Conservation (phyloP, 2,113 vertebrate genomes). For the Physeter macrocephalus region DNA sequence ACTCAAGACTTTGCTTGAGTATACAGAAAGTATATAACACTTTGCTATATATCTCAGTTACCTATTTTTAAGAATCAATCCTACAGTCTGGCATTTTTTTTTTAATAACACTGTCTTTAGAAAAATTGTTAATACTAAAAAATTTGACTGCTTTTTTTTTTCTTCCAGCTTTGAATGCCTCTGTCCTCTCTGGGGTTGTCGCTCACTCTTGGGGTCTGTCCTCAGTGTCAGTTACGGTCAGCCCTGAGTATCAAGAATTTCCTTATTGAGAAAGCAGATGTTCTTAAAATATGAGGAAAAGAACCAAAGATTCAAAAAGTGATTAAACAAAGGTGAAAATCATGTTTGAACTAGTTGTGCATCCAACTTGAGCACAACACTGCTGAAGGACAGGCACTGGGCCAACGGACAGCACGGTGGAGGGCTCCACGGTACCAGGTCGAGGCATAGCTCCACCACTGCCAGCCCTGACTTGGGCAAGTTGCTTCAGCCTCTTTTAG, state of each 20-base stretch:
- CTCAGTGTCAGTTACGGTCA: neutral
- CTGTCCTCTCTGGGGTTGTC: neutral
- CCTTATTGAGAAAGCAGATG: neutral
- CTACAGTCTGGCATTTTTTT: neutral
- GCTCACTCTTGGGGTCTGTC: neutral
- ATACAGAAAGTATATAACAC: neutral
- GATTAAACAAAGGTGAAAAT: neutral
- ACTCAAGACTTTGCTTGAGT: neutral
- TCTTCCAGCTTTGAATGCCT: neutral
- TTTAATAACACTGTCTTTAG: neutral
- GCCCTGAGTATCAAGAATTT: neutral
- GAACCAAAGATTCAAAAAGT: neutral
- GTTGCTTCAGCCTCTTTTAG: neutral
- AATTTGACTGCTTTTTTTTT: neutral
- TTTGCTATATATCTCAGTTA: neutral
- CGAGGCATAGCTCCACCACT: neutral
- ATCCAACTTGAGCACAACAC: neutral
- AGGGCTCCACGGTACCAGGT: accelerated
- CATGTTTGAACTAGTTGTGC: neutral
- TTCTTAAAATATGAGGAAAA: neutral
- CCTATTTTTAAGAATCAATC: neutral
- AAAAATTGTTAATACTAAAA: neutral
- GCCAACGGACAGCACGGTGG: neutral
- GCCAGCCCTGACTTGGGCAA: accelerated
- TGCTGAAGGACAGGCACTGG: neutral